phyloP scores from a whole-genome alignment of 2,888 invertebrate genomes.

The Amiota minor region DNA sequence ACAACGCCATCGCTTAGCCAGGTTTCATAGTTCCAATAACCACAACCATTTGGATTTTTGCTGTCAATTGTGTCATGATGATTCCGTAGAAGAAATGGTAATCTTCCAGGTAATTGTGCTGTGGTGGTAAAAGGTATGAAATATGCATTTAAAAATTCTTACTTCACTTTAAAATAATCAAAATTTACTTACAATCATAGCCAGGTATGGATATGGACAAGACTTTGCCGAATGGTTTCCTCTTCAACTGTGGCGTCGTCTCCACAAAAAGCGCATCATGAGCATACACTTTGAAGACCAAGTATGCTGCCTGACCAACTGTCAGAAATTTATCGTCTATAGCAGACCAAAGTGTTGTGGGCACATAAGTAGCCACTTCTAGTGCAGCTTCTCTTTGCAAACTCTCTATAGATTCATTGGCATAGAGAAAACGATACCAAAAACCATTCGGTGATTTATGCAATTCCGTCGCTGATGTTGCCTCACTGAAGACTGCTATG shows the following conservation, averaged over 20 bases:
- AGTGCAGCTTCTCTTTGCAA: constrained; percentile 74
- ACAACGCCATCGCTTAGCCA: constrained; percentile 78
- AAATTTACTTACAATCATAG: constrained; percentile 66
- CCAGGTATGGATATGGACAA: constrained; percentile 79
- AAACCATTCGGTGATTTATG: constrained; percentile 48
- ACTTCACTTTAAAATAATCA: too few species aligned
- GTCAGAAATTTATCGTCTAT: constrained; percentile 36
- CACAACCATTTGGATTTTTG: constrained; percentile 72
- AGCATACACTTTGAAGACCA: constrained; percentile 76
- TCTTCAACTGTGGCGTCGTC: constrained; percentile 62
- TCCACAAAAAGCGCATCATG: constrained; percentile 77
- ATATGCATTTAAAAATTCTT: not conserved
- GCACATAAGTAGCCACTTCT: constrained; percentile 76
- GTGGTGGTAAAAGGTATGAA: not conserved
- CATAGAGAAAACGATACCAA: constrained; percentile 70
- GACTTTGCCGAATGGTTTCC: constrained; percentile 74
- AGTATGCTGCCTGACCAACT: constrained; percentile 62
- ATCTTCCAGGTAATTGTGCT: constrained; percentile 74
- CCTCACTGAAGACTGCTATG: constrained; percentile 60
- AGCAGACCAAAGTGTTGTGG: constrained; percentile 72
- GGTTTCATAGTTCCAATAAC: constrained; percentile 78
- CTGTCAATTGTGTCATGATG: constrained; percentile 47
- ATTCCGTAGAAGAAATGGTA: constrained; percentile 74
- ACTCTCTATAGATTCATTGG: constrained; percentile 72
- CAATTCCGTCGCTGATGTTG: not conserved